Evolutionary conservation across 1,140 invertebrate species (phyloP), one percentile per base, ranked within the genome.

Genomic region (Meloidogyne hapla): DNA sequence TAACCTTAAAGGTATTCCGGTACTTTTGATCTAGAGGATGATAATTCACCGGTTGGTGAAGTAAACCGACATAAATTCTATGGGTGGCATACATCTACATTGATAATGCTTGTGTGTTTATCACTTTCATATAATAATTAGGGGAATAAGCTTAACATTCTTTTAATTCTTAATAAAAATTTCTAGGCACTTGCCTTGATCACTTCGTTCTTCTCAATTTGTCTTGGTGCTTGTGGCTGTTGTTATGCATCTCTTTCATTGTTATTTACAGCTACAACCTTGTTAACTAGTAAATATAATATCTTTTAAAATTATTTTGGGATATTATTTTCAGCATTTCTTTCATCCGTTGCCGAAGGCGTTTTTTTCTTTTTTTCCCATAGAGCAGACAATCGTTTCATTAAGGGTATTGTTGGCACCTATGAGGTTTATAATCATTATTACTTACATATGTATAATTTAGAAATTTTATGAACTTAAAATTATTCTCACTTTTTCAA

Each of bases 61-160:
- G 86, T 87, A 13, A 87, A 87, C 65, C 69, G 86, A 33, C 85
- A 86, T 64, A 85, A 87, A 61, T 86, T 86, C 71, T 86, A 86
- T 73, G 85, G 84, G 56, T 86, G 85, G 85, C 85, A 86, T 74
- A 87, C 83, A 15, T 71, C 86, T 10, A 87, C 86, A 0, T 65
- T 86, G 33, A 87, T 86, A 40, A 75, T 86, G 42, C 78, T 86
- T 25, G 69, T 70, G 2, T 56, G 13, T 9, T 18, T 40, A n/a
- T n/a, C n/a, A n/a, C 40, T 45, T 25, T 26, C n/a, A 10, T 15
- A 45, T 21, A 45, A 6, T 56, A 69, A 45, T 69, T 69, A 8
- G 67, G 12, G 13, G 5, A 28, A 13, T 69, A 38, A 69, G 3
- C 25, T 9, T 15, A 5, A 6, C 4, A 40, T 18, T 1, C 56